These are phyloP conservation scores for Ginglymostoma cirratum DNA, from an alignment of 2,113 vertebrate species.

Conservation along the genomic window DNA sequence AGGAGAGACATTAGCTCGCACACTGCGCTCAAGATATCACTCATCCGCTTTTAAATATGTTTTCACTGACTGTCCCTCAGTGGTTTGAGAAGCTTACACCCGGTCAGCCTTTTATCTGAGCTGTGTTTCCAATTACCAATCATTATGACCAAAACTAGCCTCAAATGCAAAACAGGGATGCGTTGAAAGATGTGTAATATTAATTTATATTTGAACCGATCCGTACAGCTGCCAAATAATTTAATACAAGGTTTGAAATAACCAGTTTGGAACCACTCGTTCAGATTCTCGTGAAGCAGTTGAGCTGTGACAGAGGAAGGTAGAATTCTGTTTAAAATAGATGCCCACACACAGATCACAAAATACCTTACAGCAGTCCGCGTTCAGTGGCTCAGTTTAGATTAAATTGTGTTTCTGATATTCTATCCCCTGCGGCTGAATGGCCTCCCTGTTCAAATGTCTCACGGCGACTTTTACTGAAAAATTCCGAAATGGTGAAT, in stretches of 20 bases:
- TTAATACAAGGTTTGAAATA: constrained; percentile 4
- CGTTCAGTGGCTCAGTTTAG: not conserved
- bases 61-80: constrained; percentile 35
- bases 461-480: not conserved
- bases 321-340: constrained; percentile 14
- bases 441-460: not conserved
- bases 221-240: not conserved
- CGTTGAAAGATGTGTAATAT: constrained; percentile 33
- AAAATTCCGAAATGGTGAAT: not conserved
- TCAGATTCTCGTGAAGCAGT: not conserved
- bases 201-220: constrained; percentile 29
- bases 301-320: not conserved
- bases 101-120: not conserved
- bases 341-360: no score
- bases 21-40: constrained; percentile 23
- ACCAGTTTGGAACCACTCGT: not conserved
- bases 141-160: not conserved
- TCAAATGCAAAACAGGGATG: constrained; percentile 15
- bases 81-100: constrained; percentile 9
- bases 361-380: not conserved
- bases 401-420: not conserved
- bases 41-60: constrained; percentile 30
- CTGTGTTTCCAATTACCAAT: constrained; percentile 13
- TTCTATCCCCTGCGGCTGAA: not conserved
- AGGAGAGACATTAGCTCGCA: not conserved